Evolutionary conservation across 2,888 invertebrate genomes (phyloP).

Genomic region (Oxystoma pomonae): DNA sequence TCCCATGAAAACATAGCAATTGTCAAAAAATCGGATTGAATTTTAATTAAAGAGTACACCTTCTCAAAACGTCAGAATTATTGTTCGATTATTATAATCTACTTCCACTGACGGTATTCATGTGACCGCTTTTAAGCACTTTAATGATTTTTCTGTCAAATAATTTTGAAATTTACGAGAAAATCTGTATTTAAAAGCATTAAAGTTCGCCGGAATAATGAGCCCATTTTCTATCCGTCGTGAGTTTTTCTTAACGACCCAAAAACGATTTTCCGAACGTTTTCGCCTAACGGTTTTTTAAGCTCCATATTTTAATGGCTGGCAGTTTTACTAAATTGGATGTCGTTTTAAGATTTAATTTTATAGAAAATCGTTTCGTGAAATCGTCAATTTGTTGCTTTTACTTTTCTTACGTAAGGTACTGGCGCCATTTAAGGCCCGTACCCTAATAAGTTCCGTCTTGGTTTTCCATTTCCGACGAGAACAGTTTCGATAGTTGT

Average conservation of each 20-base stretch:
- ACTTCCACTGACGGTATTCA: too few relatives aligned
- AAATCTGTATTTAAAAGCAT: background rate
- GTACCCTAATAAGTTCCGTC: too few relatives aligned
- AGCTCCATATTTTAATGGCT: background rate
- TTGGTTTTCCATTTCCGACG: too few relatives aligned
- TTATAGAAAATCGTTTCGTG: background rate
- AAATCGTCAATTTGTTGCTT: background rate
- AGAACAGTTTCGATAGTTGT: too few relatives aligned
- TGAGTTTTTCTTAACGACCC: background rate
- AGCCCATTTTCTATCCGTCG: background rate
- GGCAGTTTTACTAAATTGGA: background rate
- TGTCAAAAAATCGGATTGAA: too few relatives aligned
- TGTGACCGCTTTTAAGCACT: too few relatives aligned
- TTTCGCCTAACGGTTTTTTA: background rate
- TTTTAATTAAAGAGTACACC: too few relatives aligned
- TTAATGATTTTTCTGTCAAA: background rate
- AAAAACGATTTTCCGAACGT: background rate
- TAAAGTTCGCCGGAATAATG: background rate
- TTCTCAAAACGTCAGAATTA: too few relatives aligned
- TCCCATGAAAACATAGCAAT: too few relatives aligned
- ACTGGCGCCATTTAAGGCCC: too few relatives aligned
- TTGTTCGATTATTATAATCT: too few relatives aligned
- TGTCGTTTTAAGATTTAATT: background rate
- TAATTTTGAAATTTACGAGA: background rate
- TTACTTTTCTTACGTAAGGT: too few relatives aligned